Percentiles rank a stretch among this genome's conserved stretches.
These are phyloP conservation scores for Scaptomyza pallida DNA, from an alignment of 1,140 invertebrate genomes.

Conservation along the genomic window DNA sequence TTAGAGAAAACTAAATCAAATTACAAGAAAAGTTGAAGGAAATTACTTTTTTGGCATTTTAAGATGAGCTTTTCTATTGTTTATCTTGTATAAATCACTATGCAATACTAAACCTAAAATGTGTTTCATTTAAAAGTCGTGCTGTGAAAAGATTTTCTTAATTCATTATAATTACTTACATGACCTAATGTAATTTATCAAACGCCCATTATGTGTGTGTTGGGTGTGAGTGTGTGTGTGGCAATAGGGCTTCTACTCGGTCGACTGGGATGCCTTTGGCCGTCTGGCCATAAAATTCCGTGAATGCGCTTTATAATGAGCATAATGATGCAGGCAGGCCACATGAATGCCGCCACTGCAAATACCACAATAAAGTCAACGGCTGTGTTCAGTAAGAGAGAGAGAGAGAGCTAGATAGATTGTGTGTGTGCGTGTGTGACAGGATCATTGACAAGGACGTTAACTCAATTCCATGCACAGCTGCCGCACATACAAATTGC, in stretches of 20 bases:
- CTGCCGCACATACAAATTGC: constrained; percentile 46
- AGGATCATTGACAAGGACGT: constrained; percentile 30
- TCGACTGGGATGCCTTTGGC: constrained; percentile 2
- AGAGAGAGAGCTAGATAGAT: no score
- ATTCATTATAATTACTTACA: constrained; percentile 64
- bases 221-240: constrained; percentile 21
- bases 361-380: constrained; percentile 62
- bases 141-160: constrained; percentile 8
- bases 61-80: not conserved
- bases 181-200: constrained; percentile 64
- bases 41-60: not conserved
- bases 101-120: no score
- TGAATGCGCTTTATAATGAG: constrained; percentile 53
- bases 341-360: constrained; percentile 34
- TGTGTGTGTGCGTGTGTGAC: not conserved
- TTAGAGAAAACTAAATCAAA: not conserved
- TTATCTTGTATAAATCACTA: no score
- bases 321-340: constrained; percentile 54
- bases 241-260: not conserved
- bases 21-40: not conserved
- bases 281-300: not conserved
- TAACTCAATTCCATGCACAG: not conserved
- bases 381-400: not conserved
- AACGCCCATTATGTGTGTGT: constrained; percentile 38
- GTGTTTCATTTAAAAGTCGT: not conserved